Conservation (phyloP, 2,888 invertebrate genomes). For the Ashinkailepas kermadecensis region DNA sequence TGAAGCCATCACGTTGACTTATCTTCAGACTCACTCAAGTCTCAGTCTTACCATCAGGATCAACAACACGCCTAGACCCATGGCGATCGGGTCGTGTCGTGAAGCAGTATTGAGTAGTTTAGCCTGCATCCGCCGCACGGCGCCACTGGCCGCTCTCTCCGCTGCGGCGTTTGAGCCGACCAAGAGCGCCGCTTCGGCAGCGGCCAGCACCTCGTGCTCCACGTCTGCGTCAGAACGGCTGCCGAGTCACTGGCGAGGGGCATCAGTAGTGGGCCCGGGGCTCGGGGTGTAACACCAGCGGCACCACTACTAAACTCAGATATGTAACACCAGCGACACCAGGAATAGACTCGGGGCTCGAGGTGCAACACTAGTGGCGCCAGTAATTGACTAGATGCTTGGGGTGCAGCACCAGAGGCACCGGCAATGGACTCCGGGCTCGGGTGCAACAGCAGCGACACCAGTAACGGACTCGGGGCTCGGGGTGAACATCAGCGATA, state of each 20-base stretch:
- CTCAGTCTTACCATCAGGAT: background rate
- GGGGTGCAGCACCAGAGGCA: too few relatives aligned
- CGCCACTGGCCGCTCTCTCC: conserved; percentile 2
- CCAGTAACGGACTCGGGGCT: too few relatives aligned
- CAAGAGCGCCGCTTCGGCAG: background rate
- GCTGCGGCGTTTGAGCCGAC: background rate
- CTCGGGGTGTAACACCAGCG: background rate
- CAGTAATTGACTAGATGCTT: too few relatives aligned
- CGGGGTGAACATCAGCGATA: too few relatives aligned
- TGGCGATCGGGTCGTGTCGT: background rate
- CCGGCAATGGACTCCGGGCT: too few relatives aligned
- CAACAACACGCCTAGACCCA: background rate
- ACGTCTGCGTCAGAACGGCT: background rate
- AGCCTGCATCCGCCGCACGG: background rate
- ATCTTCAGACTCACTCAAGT: too few relatives aligned
- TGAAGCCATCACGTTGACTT: too few relatives aligned
- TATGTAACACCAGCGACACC: background rate
- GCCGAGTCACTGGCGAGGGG: too few relatives aligned
- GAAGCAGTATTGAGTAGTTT: background rate
- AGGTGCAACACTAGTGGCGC: too few relatives aligned
- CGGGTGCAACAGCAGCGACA: too few relatives aligned
- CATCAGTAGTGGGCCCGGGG: background rate
- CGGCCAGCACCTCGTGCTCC: background rate
- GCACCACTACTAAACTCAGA: background rate
- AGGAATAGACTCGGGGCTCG: too few relatives aligned